These are phyloP conservation scores for Nephrotoma guestfalica DNA, from an alignment of 2,888 invertebrate species.

Conservation along the genomic window DNA sequence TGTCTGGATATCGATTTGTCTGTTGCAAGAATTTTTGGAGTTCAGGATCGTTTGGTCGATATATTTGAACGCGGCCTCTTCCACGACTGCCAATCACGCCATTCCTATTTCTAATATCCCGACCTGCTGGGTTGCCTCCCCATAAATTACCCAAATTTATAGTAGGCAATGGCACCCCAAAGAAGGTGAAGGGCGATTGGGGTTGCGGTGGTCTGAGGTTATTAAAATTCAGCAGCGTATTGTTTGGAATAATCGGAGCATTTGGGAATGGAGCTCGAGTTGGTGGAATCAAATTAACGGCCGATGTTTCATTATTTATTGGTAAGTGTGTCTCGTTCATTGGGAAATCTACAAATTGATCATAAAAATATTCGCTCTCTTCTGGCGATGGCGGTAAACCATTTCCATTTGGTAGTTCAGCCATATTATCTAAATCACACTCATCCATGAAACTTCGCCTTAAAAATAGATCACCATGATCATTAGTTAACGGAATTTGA, in stretches of 20 bases:
- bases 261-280: constrained; percentile 38
- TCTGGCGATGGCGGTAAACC: constrained; percentile 47
- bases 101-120: constrained; percentile 27
- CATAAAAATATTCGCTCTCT: constrained; percentile 70
- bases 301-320: constrained; percentile 13
- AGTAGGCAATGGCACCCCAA: constrained; percentile 66
- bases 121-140: constrained; percentile 22
- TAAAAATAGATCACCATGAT: constrained; percentile 55
- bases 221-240: constrained; percentile 30
- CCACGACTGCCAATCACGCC: constrained; percentile 23
- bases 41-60: constrained; percentile 26
- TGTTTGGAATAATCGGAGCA: constrained; percentile 39
- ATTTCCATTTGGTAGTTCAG: constrained; percentile 30
- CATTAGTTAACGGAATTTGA: constrained; percentile 28
- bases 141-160: constrained; percentile 55
- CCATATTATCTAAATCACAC: constrained; percentile 32
- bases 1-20: constrained; percentile 16
- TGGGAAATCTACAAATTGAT: constrained; percentile 67
- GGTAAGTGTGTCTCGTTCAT: constrained; percentile 41
- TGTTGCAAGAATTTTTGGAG: constrained; percentile 25
- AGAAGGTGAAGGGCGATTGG: constrained; percentile 59
- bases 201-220: constrained; percentile 21
- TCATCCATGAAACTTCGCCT: constrained; percentile 39
- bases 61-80: constrained; percentile 22
- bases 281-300: constrained; percentile 24